Base-by-base conservation (phyloP, 2,113 vertebrate genomes). In the Gnathonemus echidnorhynchus region DNA sequence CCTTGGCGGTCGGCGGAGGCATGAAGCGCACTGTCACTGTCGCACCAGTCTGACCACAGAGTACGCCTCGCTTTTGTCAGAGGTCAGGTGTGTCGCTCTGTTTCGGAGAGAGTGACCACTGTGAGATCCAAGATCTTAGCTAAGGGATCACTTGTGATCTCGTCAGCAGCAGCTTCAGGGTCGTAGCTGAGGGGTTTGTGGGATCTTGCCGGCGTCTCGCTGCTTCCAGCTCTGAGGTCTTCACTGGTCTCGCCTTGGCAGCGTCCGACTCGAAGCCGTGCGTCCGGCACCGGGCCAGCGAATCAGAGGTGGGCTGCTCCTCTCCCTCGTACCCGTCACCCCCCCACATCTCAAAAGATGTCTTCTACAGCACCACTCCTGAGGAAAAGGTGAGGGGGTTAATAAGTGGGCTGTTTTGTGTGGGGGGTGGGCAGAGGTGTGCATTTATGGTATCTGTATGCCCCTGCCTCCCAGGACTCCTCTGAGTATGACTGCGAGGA, bases 201-300 rank as follows among this genome's bases (percentile, higher is more conserved):
- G 39, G 39, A 85, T 45, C 19, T 84, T 11, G 45, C 31, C 1
- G 8, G 11, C 15, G 11, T 48, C 24, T 39, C 39, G 21, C 35
- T 21, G 83, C 19, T 48, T 85, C 7, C 21, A 5, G 83, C 35
- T 45, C 45, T 85, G 45, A 46, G 9, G 17, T n/a, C 83, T 85
- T 46, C 17, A 1, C 15, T 39, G 27, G 83, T 58, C 50, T 77
- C 90, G 42, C 92, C 89, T 94, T 90, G 24, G 56, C 94, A 98
- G 97, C 94, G 0, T 98, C 97, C 0, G 97, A 98, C 91, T 95
- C 96, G 92, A 98, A 98, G 90, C 95, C 96, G 0, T 96, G 96
- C 46, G 90, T 94, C 50, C 93, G 0, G 87, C 91, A 95, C 56
- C 93, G 94, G 62, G 70, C 42, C 58, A 88, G 88, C 24, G 62